A percentile compares a stretch with the other conserved stretches of the same genome.
phyloP scores from a whole-genome alignment of 2,888 invertebrate species.

The Tigriopus californicus region DNA sequence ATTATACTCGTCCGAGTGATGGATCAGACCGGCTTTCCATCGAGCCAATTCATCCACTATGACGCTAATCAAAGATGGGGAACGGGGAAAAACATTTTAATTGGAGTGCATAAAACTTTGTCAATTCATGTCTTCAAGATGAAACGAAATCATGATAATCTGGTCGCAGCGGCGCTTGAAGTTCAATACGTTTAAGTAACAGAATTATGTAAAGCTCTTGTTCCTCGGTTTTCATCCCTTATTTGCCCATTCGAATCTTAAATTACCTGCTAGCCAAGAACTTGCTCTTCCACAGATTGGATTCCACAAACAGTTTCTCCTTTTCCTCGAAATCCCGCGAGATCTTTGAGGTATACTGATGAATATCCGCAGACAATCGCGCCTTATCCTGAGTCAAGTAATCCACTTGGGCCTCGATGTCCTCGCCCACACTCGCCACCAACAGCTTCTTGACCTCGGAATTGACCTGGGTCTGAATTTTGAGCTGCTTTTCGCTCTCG shows the following conservation, averaged over 20 bases:
- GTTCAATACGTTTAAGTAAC: too few species aligned
- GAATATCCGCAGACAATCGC: conserved; percentile 59
- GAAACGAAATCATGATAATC: too few species aligned
- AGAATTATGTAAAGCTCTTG: too few species aligned
- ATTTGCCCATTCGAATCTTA: too few species aligned
- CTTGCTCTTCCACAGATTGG: conserved; percentile 92
- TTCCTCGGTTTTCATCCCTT: too few species aligned
- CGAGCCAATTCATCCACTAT: conserved; percentile 80
- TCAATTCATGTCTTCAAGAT: too few species aligned
- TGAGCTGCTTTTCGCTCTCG: conserved; percentile 55
- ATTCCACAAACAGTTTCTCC: conserved; percentile 78
- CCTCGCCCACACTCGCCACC: conserved; percentile 87
- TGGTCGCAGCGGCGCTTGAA: too few species aligned
- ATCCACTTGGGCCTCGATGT: conserved; percentile 70
- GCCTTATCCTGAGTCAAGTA: conserved; percentile 78
- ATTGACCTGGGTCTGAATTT: conserved; percentile 73
- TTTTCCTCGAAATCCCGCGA: conserved; percentile 75
- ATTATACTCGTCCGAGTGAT: conserved; percentile 39
- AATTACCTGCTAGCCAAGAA: conserved; percentile 57
- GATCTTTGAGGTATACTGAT: conserved; percentile 65
- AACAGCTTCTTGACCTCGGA: conserved; percentile 75
- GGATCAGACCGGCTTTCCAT: conserved; percentile 59
- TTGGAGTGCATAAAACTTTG: too few species aligned
- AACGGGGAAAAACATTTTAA: too few species aligned
- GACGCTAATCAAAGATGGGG: conserved; percentile 43